Evolutionary conservation across 2,888 invertebrate species (phyloP).

Genomic region (Lithodes maja): DNA sequence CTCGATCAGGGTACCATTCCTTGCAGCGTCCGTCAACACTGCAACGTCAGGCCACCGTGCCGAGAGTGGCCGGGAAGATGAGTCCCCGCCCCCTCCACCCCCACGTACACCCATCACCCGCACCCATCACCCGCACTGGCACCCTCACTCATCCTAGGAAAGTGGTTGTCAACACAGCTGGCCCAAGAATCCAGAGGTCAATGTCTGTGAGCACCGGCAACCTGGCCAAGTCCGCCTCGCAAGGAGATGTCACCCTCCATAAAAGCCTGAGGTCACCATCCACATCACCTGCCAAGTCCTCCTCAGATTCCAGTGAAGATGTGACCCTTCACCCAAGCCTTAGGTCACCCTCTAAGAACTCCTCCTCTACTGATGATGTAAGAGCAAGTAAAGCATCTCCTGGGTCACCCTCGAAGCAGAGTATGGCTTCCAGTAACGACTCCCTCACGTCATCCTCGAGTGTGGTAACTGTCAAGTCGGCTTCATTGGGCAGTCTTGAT

Average conservation of each 20-base stretch:
- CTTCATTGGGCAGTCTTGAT: constrained; percentile 66
- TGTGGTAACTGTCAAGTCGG: constrained; percentile 72
- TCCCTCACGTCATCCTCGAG: constrained; percentile 72
- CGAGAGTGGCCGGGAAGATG: constrained; percentile 39
- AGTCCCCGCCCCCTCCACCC: constrained; percentile 60
- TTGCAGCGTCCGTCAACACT: constrained; percentile 57
- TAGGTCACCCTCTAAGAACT: constrained; percentile 55
- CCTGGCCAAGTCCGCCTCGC: constrained; percentile 68
- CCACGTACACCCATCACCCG: constrained; percentile 55
- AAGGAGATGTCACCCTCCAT: constrained; percentile 51
- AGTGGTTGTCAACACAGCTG: constrained; percentile 16
- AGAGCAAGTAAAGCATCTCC: constrained; percentile 52
- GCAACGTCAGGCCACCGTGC: constrained; percentile 61
- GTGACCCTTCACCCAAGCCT: constrained; percentile 36
- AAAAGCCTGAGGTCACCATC: background rate
- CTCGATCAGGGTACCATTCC: constrained; percentile 7
- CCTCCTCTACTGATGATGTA: constrained; percentile 66
- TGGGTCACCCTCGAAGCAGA: constrained; percentile 68
- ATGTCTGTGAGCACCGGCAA: constrained; percentile 55
- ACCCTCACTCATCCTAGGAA: constrained; percentile 54
- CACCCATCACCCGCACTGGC: constrained; percentile 46
- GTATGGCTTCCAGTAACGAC: constrained; percentile 71
- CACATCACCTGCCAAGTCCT: background rate
- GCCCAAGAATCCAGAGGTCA: constrained; percentile 54
- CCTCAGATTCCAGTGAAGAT: constrained; percentile 2